These are phyloP conservation scores for Diglossa cyanea DNA, from an alignment of 2,797 vertebrate species.

Conservation along the genomic window DNA sequence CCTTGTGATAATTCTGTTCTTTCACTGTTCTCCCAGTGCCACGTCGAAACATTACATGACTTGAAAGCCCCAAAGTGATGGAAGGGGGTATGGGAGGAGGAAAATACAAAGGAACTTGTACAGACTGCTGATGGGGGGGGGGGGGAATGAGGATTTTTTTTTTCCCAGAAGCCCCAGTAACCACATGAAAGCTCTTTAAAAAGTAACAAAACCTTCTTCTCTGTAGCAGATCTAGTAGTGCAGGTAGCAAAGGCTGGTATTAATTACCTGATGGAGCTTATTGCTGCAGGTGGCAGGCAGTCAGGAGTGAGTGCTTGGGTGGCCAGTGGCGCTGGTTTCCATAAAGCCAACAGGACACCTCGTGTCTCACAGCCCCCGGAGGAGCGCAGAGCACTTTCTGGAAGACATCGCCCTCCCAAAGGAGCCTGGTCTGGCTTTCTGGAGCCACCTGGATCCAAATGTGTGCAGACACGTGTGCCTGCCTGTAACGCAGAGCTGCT, in stretches of 20 bases:
- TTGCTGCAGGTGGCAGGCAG: constrained; percentile 55
- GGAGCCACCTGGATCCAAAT: constrained; percentile 16
- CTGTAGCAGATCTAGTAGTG: neutral
- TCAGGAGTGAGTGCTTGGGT: constrained; percentile 17
- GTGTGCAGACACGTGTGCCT: accelerated
- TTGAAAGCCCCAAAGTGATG: constrained; percentile 30
- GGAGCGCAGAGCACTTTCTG: neutral
- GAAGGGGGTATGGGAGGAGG: neutral
- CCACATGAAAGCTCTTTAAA: constrained; percentile 52
- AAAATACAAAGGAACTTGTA: constrained; percentile 11
- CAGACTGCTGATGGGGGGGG: neutral
- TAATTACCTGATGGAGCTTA: constrained; percentile 35
- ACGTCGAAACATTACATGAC: neutral
- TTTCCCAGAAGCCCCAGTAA: neutral
- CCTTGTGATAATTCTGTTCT: constrained; percentile 45
- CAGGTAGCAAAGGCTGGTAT: constrained; percentile 50
- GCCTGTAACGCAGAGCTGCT: neutral
- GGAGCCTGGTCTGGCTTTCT: neutral
- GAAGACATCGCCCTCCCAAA: neutral
- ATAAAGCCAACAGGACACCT: neutral
- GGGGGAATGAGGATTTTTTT: neutral
- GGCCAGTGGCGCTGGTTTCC: neutral
- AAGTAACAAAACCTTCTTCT: neutral
- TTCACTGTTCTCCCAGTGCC: constrained; percentile 27
- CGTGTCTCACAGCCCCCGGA: accelerated